Evolutionary conservation across 2,797 vertebrate species (phyloP), one percentile per base, ranked within the genome.

Genomic region (Bufotes viridis): DNA sequence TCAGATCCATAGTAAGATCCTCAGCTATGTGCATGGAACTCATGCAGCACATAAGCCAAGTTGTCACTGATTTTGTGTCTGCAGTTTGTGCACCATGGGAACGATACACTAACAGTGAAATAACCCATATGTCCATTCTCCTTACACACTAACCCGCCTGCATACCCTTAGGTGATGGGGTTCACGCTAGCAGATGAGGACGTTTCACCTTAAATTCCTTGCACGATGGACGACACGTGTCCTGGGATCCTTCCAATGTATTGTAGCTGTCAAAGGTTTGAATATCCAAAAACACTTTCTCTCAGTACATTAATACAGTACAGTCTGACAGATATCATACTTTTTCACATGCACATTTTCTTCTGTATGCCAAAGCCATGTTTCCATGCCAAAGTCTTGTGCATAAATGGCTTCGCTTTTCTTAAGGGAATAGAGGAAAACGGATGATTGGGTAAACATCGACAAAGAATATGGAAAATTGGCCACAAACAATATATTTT

Each of bases 211-310:
- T 96, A 90, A 93, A 93, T 63, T 89, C 90, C 86, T 91, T 96
- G 93, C 95, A 96, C 92, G 95, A 95, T 92, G 95, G 94, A 84
- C 94, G 94, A 89, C 96, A 92, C 65, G 91, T 95, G 91, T 94
- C 93, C 92, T 96, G 95, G 95, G 94, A 96, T 87, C 95, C 95
- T 76, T 93, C 91, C 83, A 80, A 70, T 87, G 88, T 95, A 88
- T 88, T 90, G 86, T 96, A 91, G 92, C 81, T 89, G 76, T 7
- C 87, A 90, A 72, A 93, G 92, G 92, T 92, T 92, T 91, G 92
- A 87, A 58, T 42, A 87, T 90, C 58, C 61, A 89, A 85, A 90
- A 0, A 75, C 55, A 61, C 61, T 78, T 51, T n/a, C 69, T 72
- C 17, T 34, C 24, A 29, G 26, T 69, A 69, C 22, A 65, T 4